phyloP scores from a whole-genome alignment of 2,888 invertebrate genomes.

The Amphipyra tragopoginis region DNA sequence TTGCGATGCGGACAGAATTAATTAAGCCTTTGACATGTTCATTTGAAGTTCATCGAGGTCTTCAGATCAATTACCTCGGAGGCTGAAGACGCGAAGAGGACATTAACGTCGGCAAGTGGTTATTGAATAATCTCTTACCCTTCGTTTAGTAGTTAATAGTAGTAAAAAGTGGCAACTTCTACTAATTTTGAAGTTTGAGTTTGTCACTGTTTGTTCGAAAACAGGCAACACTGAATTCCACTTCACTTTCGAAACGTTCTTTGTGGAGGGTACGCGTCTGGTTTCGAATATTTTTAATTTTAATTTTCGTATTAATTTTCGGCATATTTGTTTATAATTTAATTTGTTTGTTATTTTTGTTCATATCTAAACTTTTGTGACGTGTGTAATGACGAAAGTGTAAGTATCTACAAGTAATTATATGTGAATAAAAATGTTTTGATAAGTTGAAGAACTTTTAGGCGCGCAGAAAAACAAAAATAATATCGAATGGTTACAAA shows the following conservation, averaged over 20 bases:
- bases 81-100: too few species aligned
- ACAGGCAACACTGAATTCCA: slow-evolving; percentile 6
- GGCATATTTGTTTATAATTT: slow-evolving; percentile 5
- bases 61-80: too few species aligned
- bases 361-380: slow-evolving; percentile 2
- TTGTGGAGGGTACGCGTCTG: slow-evolving; percentile 2
- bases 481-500: not conserved
- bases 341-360: not conserved
- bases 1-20: too few species aligned
- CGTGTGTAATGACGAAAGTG: slow-evolving; percentile 19
- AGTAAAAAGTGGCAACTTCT: too few species aligned
- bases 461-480: slow-evolving; percentile 39
- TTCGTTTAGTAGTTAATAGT: too few species aligned
- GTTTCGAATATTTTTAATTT: slow-evolving; percentile 45
- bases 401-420: slow-evolving; percentile 24
- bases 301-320: slow-evolving; percentile 42
- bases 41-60: too few species aligned
- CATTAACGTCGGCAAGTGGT: too few species aligned
- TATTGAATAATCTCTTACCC: too few species aligned
- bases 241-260: slow-evolving; percentile 21
- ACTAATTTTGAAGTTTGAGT: too few species aligned
- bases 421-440: slow-evolving; percentile 8
- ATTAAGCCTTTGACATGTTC: too few species aligned
- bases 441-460: slow-evolving; percentile 52
- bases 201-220: too few species aligned